These are phyloP conservation scores for Aselliscus stoliczkanus DNA, from an alignment of 2,797 vertebrate genomes.

Conservation along the genomic window DNA sequence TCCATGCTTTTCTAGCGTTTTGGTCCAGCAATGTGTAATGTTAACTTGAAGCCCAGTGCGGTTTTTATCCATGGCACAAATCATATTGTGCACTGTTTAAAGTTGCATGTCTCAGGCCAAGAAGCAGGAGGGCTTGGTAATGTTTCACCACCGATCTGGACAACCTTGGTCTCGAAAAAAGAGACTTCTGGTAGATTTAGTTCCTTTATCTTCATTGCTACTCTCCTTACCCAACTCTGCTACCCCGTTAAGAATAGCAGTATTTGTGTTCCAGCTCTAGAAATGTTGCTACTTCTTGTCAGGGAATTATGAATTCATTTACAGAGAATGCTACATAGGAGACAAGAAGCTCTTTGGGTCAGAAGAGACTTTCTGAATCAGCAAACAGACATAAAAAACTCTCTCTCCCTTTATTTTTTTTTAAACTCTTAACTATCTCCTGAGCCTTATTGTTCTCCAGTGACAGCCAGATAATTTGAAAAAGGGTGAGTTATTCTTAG, in stretches of 20 bases:
- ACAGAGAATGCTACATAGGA: not conserved
- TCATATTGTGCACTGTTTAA: not conserved
- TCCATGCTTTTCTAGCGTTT: not conserved
- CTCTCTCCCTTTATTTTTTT: not conserved
- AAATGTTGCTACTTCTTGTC: constrained; percentile 3
- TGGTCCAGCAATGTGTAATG: not conserved
- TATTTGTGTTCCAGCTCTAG: not conserved
- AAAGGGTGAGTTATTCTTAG: constrained; percentile 18
- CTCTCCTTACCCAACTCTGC: not conserved
- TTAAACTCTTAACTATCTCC: not conserved
- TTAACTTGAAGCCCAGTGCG: not conserved
- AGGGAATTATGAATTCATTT: constrained; percentile 25
- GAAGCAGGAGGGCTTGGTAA: not conserved
- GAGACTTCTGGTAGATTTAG: not conserved
- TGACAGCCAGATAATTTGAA: not conserved
- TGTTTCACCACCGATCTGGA: not conserved
- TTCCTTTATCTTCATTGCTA: not conserved
- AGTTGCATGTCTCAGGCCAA: not conserved
- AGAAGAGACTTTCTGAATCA: not conserved
- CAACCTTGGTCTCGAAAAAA: constrained; percentile 29
- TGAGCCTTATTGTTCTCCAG: not conserved
- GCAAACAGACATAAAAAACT: constrained; percentile 36
- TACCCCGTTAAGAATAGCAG: not conserved
- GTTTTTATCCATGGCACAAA: not conserved
- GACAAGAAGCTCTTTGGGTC: not conserved